These are phyloP conservation scores for Trichacis sp. DNA, from an alignment of 2,888 invertebrate genomes.

Conservation along the genomic window DNA sequence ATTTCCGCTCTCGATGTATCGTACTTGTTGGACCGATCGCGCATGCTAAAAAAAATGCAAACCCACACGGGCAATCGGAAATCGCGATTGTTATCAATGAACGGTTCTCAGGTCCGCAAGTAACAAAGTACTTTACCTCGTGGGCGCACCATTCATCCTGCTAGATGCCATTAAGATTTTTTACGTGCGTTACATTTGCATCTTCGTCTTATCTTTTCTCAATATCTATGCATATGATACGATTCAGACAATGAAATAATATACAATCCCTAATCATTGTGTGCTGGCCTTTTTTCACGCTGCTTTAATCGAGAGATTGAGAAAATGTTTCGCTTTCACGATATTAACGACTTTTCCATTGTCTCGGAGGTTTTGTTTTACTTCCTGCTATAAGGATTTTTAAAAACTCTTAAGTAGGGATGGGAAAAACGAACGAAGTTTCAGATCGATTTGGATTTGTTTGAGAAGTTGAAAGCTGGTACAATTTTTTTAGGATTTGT, in stretches of 20 bases:
- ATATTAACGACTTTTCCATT: slow-evolving; percentile 5
- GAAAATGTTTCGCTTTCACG: background rate
- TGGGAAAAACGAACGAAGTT: too few relatives aligned
- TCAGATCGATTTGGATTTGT: too few relatives aligned
- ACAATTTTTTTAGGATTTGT: too few relatives aligned
- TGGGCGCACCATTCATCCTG: slow-evolving; percentile 45
- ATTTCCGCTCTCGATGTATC: slow-evolving; percentile 2
- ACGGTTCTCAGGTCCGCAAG: slow-evolving; percentile 43
- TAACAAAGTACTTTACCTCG: slow-evolving; percentile 42
- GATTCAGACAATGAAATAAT: slow-evolving; percentile 43
- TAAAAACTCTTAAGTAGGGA: too few relatives aligned
- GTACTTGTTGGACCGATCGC: slow-evolving; percentile 32
- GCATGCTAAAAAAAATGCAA: slow-evolving; percentile 33
- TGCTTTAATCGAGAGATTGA: background rate
- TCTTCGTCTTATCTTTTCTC: slow-evolving; percentile 40
- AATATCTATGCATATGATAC: slow-evolving; percentile 43
- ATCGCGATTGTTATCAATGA: slow-evolving; percentile 45
- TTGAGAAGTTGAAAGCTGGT: too few relatives aligned
- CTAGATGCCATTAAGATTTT: slow-evolving; percentile 43
- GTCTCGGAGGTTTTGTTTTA: background rate
- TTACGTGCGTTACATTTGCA: slow-evolving; percentile 42
- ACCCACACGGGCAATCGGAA: slow-evolving; percentile 45
- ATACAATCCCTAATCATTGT: slow-evolving; percentile 38
- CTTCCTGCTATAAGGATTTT: too few relatives aligned
- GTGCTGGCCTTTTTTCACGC: slow-evolving; percentile 26